phyloP scores from a whole-genome alignment of 2,797 vertebrate species.

The Mus caroli region DNA sequence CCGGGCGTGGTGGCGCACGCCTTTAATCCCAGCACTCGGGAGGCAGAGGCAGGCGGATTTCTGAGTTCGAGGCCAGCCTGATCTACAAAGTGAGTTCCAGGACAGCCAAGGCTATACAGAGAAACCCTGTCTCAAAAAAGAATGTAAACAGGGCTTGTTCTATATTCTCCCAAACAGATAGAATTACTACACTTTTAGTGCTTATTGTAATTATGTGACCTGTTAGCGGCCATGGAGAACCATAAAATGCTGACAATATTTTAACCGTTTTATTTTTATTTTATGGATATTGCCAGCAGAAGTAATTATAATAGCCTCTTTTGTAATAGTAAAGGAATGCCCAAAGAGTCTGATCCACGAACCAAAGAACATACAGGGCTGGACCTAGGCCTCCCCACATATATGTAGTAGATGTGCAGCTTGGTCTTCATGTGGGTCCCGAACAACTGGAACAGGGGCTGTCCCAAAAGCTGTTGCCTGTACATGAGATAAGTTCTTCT shows the following conservation, averaged over 20 bases:
- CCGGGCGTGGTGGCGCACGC: no score
- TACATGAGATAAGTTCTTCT: background rate
- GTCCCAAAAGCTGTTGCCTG: background rate
- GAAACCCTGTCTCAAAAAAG: no score
- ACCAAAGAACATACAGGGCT: background rate
- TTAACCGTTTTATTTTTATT: background rate
- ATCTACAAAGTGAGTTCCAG: no score
- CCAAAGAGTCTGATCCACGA: background rate
- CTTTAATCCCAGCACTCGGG: no score
- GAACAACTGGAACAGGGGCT: background rate
- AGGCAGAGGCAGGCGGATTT: no score
- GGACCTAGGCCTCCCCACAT: background rate
- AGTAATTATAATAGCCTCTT: slow-evolving; percentile 14
- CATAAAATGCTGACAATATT: background rate
- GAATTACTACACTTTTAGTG: slow-evolving; percentile 37
- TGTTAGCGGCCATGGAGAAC: background rate
- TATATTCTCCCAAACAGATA: background rate
- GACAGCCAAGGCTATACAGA: no score
- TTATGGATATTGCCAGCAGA: slow-evolving; percentile 6
- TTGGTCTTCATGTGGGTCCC: background rate
- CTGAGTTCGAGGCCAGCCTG: no score
- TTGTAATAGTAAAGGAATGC: background rate
- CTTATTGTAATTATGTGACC: background rate
- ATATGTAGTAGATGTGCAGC: background rate
- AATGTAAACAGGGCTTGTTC: background rate